Evolutionary conservation across 2,888 invertebrate genomes (phyloP).

Genomic region (Trisateles emortualis): DNA sequence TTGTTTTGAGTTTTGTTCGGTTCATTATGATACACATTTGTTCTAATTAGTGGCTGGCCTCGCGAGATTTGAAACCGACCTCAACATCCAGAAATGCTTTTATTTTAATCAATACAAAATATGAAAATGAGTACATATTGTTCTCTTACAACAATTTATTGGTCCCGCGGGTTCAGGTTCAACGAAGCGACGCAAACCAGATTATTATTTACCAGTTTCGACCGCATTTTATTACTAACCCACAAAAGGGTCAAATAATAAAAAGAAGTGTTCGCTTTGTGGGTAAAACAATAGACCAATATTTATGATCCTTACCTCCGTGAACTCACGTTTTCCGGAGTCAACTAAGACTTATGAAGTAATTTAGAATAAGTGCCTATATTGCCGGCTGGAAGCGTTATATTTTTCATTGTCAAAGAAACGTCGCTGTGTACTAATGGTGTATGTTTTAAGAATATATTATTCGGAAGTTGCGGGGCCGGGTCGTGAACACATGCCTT

Average conservation of each 20-base stretch:
- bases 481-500: slow-evolving; percentile 26
- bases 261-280: slow-evolving; percentile 62
- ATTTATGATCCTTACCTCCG: slow-evolving; percentile 57
- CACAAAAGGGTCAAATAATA: slow-evolving; percentile 65
- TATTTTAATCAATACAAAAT: slow-evolving; percentile 57
- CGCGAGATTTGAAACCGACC: slow-evolving; percentile 39
- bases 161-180: slow-evolving; percentile 47
- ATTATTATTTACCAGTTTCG: slow-evolving; percentile 67
- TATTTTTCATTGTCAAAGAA: slow-evolving; percentile 43
- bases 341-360: slow-evolving; percentile 46
- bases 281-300: slow-evolving; percentile 55
- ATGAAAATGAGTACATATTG: slow-evolving; percentile 54
- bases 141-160: slow-evolving; percentile 57
- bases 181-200: slow-evolving; percentile 57
- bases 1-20: slow-evolving; percentile 37
- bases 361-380: slow-evolving; percentile 36
- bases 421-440: slow-evolving; percentile 24
- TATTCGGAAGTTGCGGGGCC: slow-evolving; percentile 27
- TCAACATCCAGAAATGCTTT: slow-evolving; percentile 45
- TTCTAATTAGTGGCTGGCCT: slow-evolving; percentile 42
- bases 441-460: slow-evolving; percentile 43
- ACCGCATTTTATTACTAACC: slow-evolving; percentile 61
- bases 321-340: slow-evolving; percentile 41
- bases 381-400: slow-evolving; percentile 32
- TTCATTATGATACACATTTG: slow-evolving; percentile 40